These are phyloP conservation scores for Phymanthus crucifer DNA, from an alignment of 92 coral and sea anemone genomes.

Conservation along the genomic window DNA sequence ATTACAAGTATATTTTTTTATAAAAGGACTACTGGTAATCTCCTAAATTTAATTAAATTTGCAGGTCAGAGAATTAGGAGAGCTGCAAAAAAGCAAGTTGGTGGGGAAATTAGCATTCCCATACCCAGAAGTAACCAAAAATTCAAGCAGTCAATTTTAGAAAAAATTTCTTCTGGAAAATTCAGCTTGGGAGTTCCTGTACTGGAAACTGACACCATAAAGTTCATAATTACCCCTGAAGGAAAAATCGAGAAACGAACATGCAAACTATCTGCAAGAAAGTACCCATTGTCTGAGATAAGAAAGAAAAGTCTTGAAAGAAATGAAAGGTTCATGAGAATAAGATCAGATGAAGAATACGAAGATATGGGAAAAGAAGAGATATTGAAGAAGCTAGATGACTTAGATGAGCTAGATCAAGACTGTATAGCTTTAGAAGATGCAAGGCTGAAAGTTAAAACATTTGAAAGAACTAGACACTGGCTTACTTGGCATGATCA, in stretches of 20 bases:
- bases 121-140: constrained; percentile 17
- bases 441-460: too few relatives aligned
- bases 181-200: constrained; percentile 37
- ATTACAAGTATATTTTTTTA: background rate
- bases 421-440: too few relatives aligned
- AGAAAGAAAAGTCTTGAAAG: constrained; percentile 36
- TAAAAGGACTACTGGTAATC: background rate
- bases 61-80: constrained; percentile 32
- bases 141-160: constrained; percentile 12
- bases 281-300: constrained; percentile 41
- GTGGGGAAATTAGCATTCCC: constrained; percentile 32
- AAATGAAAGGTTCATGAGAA: constrained; percentile 22
- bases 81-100: constrained; percentile 32
- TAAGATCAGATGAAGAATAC: constrained; percentile 31
- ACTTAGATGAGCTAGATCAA: too few relatives aligned
- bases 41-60: background rate
- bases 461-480: too few relatives aligned
- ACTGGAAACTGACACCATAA: constrained; percentile 24
- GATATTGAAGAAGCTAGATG: too few relatives aligned
- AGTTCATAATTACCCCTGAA: constrained; percentile 29
- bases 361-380: background rate
- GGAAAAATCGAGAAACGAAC: constrained; percentile 24
- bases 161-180: constrained; percentile 26
- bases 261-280: constrained; percentile 34
- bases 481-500: too few relatives aligned